A percentile compares a stretch with the other conserved stretches of the same genome.
phyloP scores from a whole-genome alignment of 2,113 vertebrate genomes.

The Corydoras sp. region DNA sequence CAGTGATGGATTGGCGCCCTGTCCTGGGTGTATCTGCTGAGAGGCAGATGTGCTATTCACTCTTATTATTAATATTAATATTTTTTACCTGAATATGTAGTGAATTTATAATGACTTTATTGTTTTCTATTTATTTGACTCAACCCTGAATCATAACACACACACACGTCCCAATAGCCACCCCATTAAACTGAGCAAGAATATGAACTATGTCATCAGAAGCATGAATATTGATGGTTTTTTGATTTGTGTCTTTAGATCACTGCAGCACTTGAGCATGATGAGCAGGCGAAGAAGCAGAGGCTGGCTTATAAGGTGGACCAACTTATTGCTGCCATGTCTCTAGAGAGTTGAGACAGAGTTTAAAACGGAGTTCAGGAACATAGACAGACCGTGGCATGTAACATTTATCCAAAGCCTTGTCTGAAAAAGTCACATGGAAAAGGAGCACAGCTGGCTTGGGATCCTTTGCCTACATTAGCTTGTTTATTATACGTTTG shows the following conservation, averaged over 20 bases:
- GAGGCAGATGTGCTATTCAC: too few relatives aligned
- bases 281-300: conserved; percentile 90
- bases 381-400: conserved; percentile 13
- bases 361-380: conserved; percentile 9
- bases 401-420: conserved; percentile 33
- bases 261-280: conserved; percentile 85
- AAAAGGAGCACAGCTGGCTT: conserved; percentile 26
- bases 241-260: conserved; percentile 66
- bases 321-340: conserved; percentile 92
- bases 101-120: too few relatives aligned
- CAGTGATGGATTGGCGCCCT: too few relatives aligned
- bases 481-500: conserved; percentile 21
- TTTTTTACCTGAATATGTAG: too few relatives aligned
- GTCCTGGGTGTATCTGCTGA: too few relatives aligned
- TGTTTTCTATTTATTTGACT: background rate
- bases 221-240: conserved; percentile 8
- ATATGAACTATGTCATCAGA: conserved; percentile 10
- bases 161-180: too few relatives aligned
- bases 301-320: conserved; percentile 92
- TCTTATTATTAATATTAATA: too few relatives aligned
- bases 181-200: background rate
- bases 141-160: background rate
- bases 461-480: conserved; percentile 15
- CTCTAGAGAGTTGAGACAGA: conserved; percentile 84
- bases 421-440: conserved; percentile 1